These are phyloP conservation scores for Monochamus alternatus DNA, from an alignment of 2,888 invertebrate species.

Conservation along the genomic window DNA sequence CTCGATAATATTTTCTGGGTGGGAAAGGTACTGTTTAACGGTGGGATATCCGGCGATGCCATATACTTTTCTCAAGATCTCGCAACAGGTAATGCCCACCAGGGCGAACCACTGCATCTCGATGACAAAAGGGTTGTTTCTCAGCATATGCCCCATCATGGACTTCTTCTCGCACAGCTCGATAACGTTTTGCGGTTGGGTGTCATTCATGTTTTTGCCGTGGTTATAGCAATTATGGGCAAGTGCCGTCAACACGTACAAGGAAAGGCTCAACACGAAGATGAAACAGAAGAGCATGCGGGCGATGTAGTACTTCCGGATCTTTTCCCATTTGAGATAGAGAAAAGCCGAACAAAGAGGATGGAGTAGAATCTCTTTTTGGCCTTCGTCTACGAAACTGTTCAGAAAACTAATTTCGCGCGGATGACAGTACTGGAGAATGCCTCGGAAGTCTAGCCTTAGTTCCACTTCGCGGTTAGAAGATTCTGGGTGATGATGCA, in stretches of 20 bases:
- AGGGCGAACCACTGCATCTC: conserved; percentile 90
- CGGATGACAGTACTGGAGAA: conserved; percentile 87
- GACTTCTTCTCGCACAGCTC: conserved; percentile 86
- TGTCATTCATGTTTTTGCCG: conserved; percentile 79
- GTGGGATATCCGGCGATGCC: conserved; percentile 88
- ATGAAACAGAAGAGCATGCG: conserved; percentile 85
- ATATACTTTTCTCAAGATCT: conserved; percentile 86
- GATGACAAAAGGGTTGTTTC: conserved; percentile 83
- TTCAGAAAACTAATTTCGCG: conserved; percentile 90
- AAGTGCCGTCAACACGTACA: conserved; percentile 86
- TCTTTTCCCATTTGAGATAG: conserved; percentile 92
- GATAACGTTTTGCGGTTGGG: conserved; percentile 81
- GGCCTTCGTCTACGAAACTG: conserved; percentile 90
- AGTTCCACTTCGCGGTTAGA: conserved; percentile 87
- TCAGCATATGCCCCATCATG: conserved; percentile 82
- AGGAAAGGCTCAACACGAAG: conserved; percentile 85
- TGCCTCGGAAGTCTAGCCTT: conserved; percentile 86
- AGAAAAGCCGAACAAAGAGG: conserved; percentile 91
- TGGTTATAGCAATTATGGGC: conserved; percentile 91
- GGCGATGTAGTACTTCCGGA: conserved; percentile 89
- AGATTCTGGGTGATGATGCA: conserved; percentile 84
- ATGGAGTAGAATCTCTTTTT: conserved; percentile 89
- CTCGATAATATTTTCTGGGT: conserved; percentile 89
- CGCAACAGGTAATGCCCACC: conserved; percentile 84
- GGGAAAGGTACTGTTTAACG: conserved; percentile 86